Percentiles rank a stretch among this genome's conserved stretches.
phyloP scores from a whole-genome alignment of 2,113 vertebrate genomes.

The Piprites chloris region DNA sequence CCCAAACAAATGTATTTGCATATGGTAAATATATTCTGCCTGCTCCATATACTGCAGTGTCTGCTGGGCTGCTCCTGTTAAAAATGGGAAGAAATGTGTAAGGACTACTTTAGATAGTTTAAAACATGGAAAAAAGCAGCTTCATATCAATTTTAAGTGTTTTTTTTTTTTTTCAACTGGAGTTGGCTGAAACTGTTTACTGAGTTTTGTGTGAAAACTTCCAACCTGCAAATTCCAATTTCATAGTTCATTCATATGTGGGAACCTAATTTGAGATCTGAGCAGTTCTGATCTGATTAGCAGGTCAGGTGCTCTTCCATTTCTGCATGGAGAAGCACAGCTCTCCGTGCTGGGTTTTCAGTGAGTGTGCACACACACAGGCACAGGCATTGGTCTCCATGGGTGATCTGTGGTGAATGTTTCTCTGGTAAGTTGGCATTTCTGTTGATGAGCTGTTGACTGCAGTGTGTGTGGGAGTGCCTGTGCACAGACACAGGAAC shows the following conservation, averaged over 20 bases:
- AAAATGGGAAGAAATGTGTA: neutral
- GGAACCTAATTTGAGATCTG: neutral
- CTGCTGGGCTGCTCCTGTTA: neutral
- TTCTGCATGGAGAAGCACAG: accelerated
- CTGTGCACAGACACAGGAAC: accelerated
- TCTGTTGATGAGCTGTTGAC: neutral
- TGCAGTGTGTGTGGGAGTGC: accelerated
- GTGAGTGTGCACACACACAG: accelerated
- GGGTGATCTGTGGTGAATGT: no score
- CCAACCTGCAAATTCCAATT: neutral
- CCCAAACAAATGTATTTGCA: neutral
- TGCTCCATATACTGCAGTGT: neutral
- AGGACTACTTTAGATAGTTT: neutral
- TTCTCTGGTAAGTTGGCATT: accelerated
- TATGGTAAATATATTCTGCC: neutral
- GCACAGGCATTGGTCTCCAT: accelerated
- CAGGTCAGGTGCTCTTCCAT: accelerated
- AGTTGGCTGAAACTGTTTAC: neutral
- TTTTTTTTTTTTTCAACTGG: neutral
- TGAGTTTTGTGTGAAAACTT: neutral
- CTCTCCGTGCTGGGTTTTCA: accelerated
- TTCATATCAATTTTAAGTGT: neutral
- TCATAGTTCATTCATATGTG: neutral
- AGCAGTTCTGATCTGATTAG: neutral
- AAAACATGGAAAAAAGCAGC: neutral